Evolutionary conservation across 2,797 vertebrate species (phyloP).

Genomic region (Euthynnus affinis): DNA sequence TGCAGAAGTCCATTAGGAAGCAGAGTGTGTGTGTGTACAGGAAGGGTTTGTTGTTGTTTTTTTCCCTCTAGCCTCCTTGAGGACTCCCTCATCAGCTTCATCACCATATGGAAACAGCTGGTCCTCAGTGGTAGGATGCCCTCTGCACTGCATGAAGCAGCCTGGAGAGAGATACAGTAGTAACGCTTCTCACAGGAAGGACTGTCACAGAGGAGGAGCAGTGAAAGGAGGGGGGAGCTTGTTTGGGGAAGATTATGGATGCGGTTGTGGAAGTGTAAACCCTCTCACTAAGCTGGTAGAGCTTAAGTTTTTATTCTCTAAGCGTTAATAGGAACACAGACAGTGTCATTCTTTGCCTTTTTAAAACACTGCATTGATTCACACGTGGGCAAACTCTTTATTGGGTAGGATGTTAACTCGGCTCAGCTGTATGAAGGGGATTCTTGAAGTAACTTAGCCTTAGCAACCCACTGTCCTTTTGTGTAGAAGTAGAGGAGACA

Average conservation of each 20-base stretch:
- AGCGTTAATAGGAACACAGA: slow-evolving; percentile 54
- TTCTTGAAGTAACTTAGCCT: slow-evolving; percentile 10
- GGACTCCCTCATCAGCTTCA: slow-evolving; percentile 48
- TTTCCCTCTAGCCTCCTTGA: slow-evolving; percentile 52
- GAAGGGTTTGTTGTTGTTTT: slow-evolving; percentile 38
- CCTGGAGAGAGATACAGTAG: slow-evolving; percentile 40
- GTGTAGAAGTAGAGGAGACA: slow-evolving; percentile 37
- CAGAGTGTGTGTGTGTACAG: neutral
- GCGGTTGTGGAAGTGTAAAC: slow-evolving; percentile 63
- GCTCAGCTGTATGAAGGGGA: slow-evolving; percentile 31
- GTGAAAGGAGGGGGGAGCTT: slow-evolving; percentile 27
- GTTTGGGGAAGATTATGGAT: slow-evolving; percentile 61
- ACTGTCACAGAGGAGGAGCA: slow-evolving; percentile 19
- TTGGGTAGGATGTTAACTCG: slow-evolving; percentile 16
- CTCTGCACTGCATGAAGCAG: slow-evolving; percentile 56
- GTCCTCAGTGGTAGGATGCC: slow-evolving; percentile 55
- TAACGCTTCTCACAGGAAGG: slow-evolving; percentile 31
- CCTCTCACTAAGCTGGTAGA: slow-evolving; percentile 60
- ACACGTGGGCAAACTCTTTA: slow-evolving; percentile 21
- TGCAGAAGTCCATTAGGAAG: slow-evolving; percentile 12
- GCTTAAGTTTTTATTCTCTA: slow-evolving; percentile 63
- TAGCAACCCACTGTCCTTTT: slow-evolving; percentile 26
- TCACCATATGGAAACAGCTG: slow-evolving; percentile 77
- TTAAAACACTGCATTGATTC: slow-evolving; percentile 47
- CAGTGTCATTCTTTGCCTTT: slow-evolving; percentile 33